Evolutionary conservation across 2,888 invertebrate species (phyloP), one percentile per base, ranked within the genome.

Genomic region (Chrysodeixis includens): DNA sequence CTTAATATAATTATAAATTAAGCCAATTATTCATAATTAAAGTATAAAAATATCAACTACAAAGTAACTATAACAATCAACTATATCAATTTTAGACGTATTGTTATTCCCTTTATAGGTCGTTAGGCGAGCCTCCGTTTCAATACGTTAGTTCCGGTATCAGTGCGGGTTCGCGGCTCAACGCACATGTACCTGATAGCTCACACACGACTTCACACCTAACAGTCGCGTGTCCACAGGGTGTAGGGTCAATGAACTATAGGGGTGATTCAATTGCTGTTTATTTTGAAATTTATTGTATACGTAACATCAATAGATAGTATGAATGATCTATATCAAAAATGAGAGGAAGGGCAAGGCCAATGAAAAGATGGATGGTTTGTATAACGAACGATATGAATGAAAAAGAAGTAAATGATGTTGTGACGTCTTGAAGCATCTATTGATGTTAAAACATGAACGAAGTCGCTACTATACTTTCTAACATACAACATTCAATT

Each of bases 141-240:
- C n/a, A n/a, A 4, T 6, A 22, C 46, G 32, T 53, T 44, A 44
- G 16, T 22, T 44, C 22, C 5, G 12, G 30, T n/a, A 22, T 10
- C 16, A 54, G 9, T 32, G 40, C 7, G 18, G 30, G n/a, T 49
- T 65, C n/a, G 55, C 32, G 14, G 62, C 20, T 61, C 56, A 70
- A 58, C 44, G 62, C 49, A 66, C 58, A 35, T 62, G 69, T 60
- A 73, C 61, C 55, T 3, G 30, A 62, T 69, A 14, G 53, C n/a
- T 66, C 66, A 62, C 70, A 54, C 61, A 54, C 35, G 51, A 56
- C 20, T 62, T 69, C 46, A 59, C 30, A 0, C 12, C n/a, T 35
- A 26, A 40, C 35, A 57, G 30, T 14, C 18, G 16, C 55, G 16
- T 26, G 2, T 30, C n/a, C 56, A 18, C 30, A 16, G 26, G 5